Conservation (phyloP, 2,113 vertebrate species). For the Cyphomyrus discorhynchus region DNA sequence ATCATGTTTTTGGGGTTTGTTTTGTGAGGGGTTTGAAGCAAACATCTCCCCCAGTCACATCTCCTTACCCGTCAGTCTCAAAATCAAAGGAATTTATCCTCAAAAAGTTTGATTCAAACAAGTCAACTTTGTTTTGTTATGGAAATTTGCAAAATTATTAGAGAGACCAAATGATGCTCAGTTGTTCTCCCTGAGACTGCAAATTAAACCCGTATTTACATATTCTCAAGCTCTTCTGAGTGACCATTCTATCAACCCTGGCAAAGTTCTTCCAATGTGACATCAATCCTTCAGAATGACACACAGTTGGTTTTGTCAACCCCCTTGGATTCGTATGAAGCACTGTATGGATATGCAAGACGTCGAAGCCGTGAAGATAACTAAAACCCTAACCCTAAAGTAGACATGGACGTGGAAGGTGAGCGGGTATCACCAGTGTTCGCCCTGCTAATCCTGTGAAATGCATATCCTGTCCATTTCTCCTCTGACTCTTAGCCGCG, state of each 20-base stretch:
- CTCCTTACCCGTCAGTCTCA: background rate
- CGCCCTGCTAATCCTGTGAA: background rate
- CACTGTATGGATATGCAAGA: background rate
- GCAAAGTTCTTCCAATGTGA: background rate
- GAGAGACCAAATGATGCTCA: background rate
- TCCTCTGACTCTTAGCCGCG: background rate
- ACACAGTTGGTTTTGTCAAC: background rate
- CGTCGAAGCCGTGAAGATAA: background rate
- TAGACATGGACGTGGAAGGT: background rate
- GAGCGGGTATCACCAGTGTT: background rate
- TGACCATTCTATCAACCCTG: background rate
- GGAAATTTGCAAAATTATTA: background rate
- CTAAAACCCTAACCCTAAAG: background rate
- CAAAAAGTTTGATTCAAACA: background rate
- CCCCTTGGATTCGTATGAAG: background rate
- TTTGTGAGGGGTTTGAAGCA: background rate
- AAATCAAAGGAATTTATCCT: background rate
- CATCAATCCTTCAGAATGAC: background rate
- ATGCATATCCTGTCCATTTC: background rate
- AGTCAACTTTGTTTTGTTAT: background rate
- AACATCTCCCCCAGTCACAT: background rate
- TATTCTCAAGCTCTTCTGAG: background rate
- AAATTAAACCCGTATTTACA: background rate
- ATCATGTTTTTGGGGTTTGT: constrained; percentile 43
- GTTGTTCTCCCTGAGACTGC: background rate